Percentiles rank a stretch among this genome's conserved stretches.
These are phyloP conservation scores for Echeneis naucrates DNA, from an alignment of 2,797 vertebrate species.

Conservation along the genomic window DNA sequence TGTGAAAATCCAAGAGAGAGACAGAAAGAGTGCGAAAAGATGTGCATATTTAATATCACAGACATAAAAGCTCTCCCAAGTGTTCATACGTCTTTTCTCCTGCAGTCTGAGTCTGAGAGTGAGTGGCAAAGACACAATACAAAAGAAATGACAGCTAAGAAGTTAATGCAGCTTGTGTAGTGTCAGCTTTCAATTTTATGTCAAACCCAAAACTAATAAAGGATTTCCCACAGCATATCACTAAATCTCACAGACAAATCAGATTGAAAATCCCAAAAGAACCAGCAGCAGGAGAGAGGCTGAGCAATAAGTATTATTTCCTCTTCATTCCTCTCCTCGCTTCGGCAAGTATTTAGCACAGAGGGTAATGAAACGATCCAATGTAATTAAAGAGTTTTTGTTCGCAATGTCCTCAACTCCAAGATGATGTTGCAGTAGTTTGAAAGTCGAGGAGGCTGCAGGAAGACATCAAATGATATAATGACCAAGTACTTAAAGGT, in stretches of 20 bases:
- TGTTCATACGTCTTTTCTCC: constrained; percentile 54
- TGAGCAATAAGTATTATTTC: background rate
- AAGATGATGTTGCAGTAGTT: background rate
- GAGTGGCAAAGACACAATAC: constrained; percentile 54
- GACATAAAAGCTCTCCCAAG: constrained; percentile 70
- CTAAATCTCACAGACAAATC: constrained; percentile 39
- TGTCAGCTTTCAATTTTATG: constrained; percentile 47
- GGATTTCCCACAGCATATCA: constrained; percentile 52
- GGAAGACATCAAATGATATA: background rate
- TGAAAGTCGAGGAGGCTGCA: constrained; percentile 3
- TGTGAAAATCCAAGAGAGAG: constrained; percentile 11
- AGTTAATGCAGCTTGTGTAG: constrained; percentile 36
- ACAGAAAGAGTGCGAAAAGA: constrained; percentile 42
- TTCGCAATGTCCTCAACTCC: background rate
- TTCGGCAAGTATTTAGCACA: constrained; percentile 8
- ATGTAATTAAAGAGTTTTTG: background rate
- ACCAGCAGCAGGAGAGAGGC: constrained; percentile 1
- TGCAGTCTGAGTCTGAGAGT: constrained; percentile 55
- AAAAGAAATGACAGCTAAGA: constrained; percentile 39
- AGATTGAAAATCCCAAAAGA: constrained; percentile 45
- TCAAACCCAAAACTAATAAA: constrained; percentile 61
- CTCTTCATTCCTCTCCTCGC: background rate
- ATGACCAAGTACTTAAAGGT: constrained; percentile 7
- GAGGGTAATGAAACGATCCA: constrained; percentile 7
- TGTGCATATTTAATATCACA: constrained; percentile 75